Conservation (phyloP, 2,113 vertebrate species). For the Sinocyclocheilus rhinocerous region DNA sequence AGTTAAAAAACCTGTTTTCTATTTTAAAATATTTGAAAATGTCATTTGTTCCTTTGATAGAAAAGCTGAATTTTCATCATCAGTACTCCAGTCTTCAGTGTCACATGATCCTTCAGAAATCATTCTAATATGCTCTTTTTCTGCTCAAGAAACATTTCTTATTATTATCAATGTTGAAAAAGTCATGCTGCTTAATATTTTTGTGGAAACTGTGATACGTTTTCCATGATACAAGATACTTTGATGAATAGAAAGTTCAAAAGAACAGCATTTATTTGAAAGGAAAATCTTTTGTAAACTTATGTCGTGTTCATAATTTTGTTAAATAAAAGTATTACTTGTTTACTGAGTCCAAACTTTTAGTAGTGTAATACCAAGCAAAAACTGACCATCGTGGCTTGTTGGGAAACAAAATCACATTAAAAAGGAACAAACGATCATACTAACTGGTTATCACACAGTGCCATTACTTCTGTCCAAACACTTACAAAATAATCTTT, state of each 20-base stretch:
- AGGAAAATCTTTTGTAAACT: neutral
- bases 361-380: neutral
- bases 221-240: neutral
- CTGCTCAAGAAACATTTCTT: neutral
- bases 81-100: neutral
- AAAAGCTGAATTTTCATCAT: neutral
- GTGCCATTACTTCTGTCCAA: neutral
- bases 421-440: neutral
- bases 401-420: neutral
- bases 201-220: neutral
- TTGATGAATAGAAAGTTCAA: neutral
- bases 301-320: neutral
- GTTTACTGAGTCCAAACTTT: neutral
- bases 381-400: neutral
- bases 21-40: too few species aligned
- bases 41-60: neutral
- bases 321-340: neutral
- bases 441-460: neutral
- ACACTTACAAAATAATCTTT: neutral
- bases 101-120: neutral
- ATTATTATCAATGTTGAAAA: neutral
- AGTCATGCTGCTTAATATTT: neutral
- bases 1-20: too few species aligned
- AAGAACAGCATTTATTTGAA: neutral
- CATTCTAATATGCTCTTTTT: neutral